These are phyloP conservation scores for Heteropelma amictum DNA, from an alignment of 2,888 invertebrate genomes.

Conservation along the genomic window DNA sequence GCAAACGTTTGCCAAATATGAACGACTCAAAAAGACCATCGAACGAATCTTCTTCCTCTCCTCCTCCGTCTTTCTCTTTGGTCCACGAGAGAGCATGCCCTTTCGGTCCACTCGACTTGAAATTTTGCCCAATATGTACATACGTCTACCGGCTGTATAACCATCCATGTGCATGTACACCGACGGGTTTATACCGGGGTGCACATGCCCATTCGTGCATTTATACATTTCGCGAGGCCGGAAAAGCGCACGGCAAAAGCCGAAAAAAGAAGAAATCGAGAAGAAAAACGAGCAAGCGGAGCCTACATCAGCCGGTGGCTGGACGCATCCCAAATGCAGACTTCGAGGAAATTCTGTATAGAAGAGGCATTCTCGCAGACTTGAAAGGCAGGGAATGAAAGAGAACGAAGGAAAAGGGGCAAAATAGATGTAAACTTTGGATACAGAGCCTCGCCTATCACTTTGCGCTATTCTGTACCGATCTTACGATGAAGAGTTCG, in stretches of 20 bases:
- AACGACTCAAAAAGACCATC: slow-evolving; percentile 61
- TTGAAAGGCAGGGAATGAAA: slow-evolving; percentile 12
- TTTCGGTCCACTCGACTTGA: slow-evolving; percentile 35
- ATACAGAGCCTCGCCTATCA: not conserved
- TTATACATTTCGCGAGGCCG: slow-evolving; percentile 29
- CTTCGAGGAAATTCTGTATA: slow-evolving; percentile 37
- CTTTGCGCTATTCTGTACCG: not conserved
- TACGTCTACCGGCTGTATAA: not conserved
- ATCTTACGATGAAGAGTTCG: too few relatives aligned
- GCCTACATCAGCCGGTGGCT: slow-evolving; percentile 41
- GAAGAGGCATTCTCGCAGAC: slow-evolving; percentile 27
- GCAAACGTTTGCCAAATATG: slow-evolving; percentile 67
- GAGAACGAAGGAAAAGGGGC: not conserved
- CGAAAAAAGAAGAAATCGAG: too few relatives aligned
- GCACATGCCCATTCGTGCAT: slow-evolving; percentile 53
- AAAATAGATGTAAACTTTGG: too few relatives aligned
- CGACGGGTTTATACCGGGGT: slow-evolving; percentile 23
- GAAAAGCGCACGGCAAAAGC: slow-evolving; percentile 3
- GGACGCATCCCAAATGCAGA: slow-evolving; percentile 61
- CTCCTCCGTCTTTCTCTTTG: not conserved
- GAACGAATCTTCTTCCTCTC: slow-evolving; percentile 44
- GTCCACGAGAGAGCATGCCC: not conserved
- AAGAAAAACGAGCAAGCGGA: slow-evolving; percentile 20
- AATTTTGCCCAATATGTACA: slow-evolving; percentile 18
- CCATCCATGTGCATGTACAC: not conserved